phyloP scores from a whole-genome alignment of 2,113 vertebrate genomes.

The Tragulus kanchil region DNA sequence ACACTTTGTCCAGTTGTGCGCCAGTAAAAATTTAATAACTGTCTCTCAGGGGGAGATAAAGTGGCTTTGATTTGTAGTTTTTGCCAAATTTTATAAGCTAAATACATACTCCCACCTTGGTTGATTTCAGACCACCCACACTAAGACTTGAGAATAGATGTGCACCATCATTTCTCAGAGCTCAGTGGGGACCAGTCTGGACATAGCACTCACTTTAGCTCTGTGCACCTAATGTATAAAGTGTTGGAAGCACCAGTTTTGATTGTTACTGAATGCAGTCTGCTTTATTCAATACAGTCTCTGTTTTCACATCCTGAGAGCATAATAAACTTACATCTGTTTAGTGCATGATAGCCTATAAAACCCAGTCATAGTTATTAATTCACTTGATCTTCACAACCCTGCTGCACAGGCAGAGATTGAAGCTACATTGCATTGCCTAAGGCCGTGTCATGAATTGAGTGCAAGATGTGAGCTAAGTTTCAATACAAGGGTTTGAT shows the following conservation, averaged over 20 bases:
- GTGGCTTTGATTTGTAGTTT: background rate
- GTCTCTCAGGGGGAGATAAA: background rate
- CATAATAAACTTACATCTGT: background rate
- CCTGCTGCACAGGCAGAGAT: background rate
- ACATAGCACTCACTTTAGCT: too few relatives aligned
- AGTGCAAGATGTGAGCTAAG: background rate
- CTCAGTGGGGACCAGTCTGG: fast-evolving
- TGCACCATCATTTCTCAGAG: background rate
- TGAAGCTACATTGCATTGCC: background rate
- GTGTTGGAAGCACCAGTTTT: too few relatives aligned
- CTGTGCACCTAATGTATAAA: fast-evolving
- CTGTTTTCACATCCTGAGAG: background rate
- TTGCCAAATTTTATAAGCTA: background rate
- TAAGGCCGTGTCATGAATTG: fast-evolving
- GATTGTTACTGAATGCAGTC: background rate
- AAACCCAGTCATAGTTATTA: too few relatives aligned
- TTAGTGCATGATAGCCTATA: too few relatives aligned
- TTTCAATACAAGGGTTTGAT: background rate
- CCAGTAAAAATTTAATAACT: background rate
- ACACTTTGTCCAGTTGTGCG: background rate
- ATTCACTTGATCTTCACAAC: too few relatives aligned
- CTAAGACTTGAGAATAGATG: background rate
- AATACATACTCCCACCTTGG: background rate
- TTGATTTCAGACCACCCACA: background rate
- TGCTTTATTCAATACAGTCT: background rate